Base-by-base conservation (phyloP, 2,888 invertebrate genomes). In the Dioctria linearis region DNA sequence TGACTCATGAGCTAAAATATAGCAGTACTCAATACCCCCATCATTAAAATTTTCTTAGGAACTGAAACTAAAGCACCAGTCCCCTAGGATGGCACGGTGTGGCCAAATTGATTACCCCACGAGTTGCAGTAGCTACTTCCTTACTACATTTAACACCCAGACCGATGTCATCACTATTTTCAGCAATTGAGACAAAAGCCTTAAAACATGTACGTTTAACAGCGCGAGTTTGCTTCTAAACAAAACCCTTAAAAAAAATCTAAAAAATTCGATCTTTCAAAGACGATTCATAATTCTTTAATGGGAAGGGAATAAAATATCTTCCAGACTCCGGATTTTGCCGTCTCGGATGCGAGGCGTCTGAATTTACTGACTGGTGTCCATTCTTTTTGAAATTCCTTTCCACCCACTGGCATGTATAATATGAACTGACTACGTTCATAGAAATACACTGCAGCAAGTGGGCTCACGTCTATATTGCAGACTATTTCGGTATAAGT, bases 21-120 rank as follows among this genome's bases (percentile, higher is more conserved):
- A 99, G 89, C 99, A 99, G 91, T 99, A 99, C 88, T 99, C 98
- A 88, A 99, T 98, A 90, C 99, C 99, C 99, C 98, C 99, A 99
- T 99, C 88, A 95, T 96, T 84, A 99, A 92, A 82, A 99, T 92
- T 89, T 99, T 99, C 92, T 99, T 99, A 39, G 99, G 99, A 2
- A 99, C 99, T 69, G 99, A 98, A 57, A 99, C 99, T 80, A 98
- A 98, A 81, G 99, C 99, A 89, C 99, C 99, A 83, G 98, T 98
- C 9, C 99, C 98, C 95, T 96, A 87, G n/a, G 89, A 90, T 79
- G 99, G 99, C 54, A 99, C 99, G 13, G 99, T 99, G 88, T 99
- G 99, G 59, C 99, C 83, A 99, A 91, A 86, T 99, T 98, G 86
- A 99, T 99, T 82, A 99, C 99, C 75, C 99, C 98, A 85, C 99